phyloP scores from a whole-genome alignment of 2,113 vertebrate genomes.

The Pelecanoides urinatrix region DNA sequence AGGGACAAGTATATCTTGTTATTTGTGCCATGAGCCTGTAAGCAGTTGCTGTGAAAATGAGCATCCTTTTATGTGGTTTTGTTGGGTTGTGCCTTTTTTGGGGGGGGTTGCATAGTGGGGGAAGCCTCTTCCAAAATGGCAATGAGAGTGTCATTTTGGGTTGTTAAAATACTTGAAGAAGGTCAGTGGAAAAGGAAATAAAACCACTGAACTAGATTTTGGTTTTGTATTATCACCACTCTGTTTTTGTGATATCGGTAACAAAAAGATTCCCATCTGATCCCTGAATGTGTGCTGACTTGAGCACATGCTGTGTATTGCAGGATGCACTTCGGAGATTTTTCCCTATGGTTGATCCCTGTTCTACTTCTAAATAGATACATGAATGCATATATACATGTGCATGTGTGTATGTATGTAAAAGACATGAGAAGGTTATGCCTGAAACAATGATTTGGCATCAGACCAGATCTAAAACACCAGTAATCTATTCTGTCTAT shows the following conservation, averaged over 20 bases:
- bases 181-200: background rate
- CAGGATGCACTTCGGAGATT: background rate
- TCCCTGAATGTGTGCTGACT: background rate
- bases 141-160: background rate
- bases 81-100: background rate
- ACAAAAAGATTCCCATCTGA: background rate
- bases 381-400: background rate
- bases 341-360: background rate
- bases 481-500: background rate
- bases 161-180: background rate
- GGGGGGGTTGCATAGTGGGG: rapidly evolving
- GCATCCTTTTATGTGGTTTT: background rate
- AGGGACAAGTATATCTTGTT: background rate
- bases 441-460: background rate
- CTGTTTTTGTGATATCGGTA: background rate
- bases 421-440: background rate
- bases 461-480: background rate
- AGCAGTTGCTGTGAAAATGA: background rate
- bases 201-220: background rate
- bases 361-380: background rate
- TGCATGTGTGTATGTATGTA: background rate
- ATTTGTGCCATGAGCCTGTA: background rate
- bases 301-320: background rate
- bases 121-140: background rate
- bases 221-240: background rate